A percentile compares a stretch with the other conserved stretches of the same genome.
Evolutionary conservation across 2,888 invertebrate genomes (phyloP).

Genomic region (Apamea monoglypha): DNA sequence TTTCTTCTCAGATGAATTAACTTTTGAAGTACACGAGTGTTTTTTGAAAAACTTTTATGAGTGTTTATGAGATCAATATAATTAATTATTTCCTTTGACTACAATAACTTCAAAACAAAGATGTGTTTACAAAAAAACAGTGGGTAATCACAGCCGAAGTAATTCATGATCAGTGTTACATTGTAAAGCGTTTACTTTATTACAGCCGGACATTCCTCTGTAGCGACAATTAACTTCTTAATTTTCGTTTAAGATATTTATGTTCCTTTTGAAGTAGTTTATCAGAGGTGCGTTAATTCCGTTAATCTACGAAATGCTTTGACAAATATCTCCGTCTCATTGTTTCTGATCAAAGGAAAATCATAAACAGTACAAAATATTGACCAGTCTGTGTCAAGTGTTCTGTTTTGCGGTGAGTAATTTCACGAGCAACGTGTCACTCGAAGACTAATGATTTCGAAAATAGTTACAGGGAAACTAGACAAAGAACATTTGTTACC

Average conservation of each 20-base stretch:
- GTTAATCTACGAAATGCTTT: conserved; percentile 81
- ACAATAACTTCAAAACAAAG: conserved; percentile 49
- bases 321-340: conserved; percentile 79
- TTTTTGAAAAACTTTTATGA: conserved; percentile 26
- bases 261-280: conserved; percentile 81
- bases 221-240: conserved; percentile 79
- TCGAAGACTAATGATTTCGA: conserved; percentile 80
- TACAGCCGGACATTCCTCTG: conserved; percentile 71
- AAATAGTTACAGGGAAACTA: conserved; percentile 80
- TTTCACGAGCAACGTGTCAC: conserved; percentile 78
- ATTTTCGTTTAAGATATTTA: conserved; percentile 78
- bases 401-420: conserved; percentile 83
- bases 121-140: conserved; percentile 34
- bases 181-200: conserved; percentile 67
- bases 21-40: conserved; percentile 1
- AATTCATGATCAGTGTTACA: conserved; percentile 57
- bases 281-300: conserved; percentile 79
- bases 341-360: conserved; percentile 85
- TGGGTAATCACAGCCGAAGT: conserved; percentile 32
- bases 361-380: conserved; percentile 87
- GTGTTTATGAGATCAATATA: conserved; percentile 21
- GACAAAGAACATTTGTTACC: conserved; percentile 75
- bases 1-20: not conserved
- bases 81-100: conserved; percentile 48
- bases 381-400: conserved; percentile 81